Conservation (phyloP, 2,888 invertebrate species). For the Nemotelus pantherinus region DNA sequence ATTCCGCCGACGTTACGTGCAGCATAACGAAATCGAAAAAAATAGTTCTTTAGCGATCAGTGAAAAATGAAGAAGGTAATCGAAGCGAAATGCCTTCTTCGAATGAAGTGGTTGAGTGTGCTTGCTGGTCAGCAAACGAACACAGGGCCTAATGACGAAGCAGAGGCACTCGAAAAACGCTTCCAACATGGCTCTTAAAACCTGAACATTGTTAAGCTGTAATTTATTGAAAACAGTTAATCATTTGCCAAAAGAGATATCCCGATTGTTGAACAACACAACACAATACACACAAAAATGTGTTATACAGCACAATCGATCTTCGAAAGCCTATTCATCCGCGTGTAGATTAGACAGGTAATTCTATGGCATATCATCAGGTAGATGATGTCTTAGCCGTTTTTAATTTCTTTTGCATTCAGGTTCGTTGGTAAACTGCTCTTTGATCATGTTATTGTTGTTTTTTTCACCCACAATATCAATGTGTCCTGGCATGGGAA, state of each 20-base stretch:
- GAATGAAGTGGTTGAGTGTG: neutral
- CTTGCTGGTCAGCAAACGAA: neutral
- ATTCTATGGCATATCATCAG: neutral
- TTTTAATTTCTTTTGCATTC: neutral
- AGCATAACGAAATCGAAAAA: neutral
- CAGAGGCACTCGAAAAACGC: neutral
- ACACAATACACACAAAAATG: neutral
- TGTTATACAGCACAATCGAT: neutral
- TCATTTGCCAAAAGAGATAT: conserved; percentile 35
- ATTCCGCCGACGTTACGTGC: conserved; percentile 2
- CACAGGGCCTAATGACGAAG: neutral
- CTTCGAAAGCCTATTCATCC: neutral
- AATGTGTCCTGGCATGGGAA: neutral
- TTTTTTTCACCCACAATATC: neutral
- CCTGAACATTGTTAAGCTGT: conserved; percentile 10
- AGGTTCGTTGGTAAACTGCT: neutral
- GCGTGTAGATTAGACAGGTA: neutral
- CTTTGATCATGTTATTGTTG: neutral
- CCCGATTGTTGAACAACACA: neutral
- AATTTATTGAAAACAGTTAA: conserved; percentile 41
- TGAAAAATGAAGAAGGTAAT: neutral
- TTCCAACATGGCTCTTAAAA: conserved; percentile 19
- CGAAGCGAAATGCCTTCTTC: conserved; percentile 17
- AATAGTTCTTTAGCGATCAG: neutral
- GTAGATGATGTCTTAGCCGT: neutral